Percentiles rank a stretch among this genome's conserved stretches.
Conservation (phyloP, 1,140 invertebrate species). For the Trypoxylus dichotomus region DNA sequence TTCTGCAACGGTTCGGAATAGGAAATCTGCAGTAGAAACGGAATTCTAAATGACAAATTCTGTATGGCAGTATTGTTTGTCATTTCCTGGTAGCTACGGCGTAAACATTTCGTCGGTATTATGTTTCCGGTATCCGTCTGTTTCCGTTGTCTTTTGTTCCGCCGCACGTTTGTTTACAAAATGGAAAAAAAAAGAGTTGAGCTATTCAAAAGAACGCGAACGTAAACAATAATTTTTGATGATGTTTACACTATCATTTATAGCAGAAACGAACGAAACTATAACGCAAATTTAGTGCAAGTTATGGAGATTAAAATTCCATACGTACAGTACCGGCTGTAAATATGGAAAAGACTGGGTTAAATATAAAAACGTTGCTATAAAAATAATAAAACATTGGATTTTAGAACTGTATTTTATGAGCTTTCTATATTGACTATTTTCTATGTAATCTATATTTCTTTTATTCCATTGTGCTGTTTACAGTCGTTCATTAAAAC, state of each 20-base stretch:
- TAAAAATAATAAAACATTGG: too few relatives aligned
- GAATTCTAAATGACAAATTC: constrained; percentile 22
- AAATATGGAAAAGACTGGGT: too few relatives aligned
- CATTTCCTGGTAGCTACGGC: not conserved
- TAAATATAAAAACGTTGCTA: too few relatives aligned
- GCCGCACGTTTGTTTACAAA: not conserved
- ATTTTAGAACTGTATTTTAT: too few relatives aligned
- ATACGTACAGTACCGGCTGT: too few relatives aligned
- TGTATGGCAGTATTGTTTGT: constrained; percentile 15
- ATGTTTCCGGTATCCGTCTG: constrained; percentile 13
- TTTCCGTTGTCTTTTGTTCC: constrained; percentile 20
- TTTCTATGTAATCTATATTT: too few relatives aligned
- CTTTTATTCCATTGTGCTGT: too few relatives aligned
- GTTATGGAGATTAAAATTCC: too few relatives aligned
- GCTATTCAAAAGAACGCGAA: not conserved
- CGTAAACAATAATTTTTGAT: not conserved
- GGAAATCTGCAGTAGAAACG: constrained; percentile 16
- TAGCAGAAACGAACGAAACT: not conserved
- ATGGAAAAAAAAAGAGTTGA: not conserved
- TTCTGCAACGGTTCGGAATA: not conserved
- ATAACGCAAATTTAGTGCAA: too few relatives aligned
- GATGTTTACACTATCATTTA: not conserved
- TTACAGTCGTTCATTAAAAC: too few relatives aligned
- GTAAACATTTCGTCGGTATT: constrained; percentile 8
- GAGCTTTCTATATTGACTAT: too few relatives aligned